Percentiles rank a stretch among this genome's conserved stretches.
Evolutionary conservation across 2,113 vertebrate genomes (phyloP).

Genomic region (Hemibagrus wyckioides): DNA sequence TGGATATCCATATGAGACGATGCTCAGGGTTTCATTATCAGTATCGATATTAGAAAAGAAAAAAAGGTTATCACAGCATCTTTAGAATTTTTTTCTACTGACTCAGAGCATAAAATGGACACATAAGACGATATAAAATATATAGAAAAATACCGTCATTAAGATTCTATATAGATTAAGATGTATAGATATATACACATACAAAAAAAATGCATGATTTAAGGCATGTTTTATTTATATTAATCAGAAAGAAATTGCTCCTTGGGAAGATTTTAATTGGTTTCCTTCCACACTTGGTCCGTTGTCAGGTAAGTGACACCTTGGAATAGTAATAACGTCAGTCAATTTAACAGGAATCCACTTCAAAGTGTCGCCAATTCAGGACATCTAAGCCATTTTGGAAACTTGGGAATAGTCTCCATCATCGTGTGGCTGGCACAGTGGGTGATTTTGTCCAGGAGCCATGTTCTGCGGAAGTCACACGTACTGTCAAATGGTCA

Average conservation of each 20-base stretch:
- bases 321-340: conserved; percentile 49
- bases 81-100: neutral
- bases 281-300: neutral
- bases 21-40: neutral
- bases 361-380: conserved; percentile 47
- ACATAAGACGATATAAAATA: neutral
- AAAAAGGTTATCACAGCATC: neutral
- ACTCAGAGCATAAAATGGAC: neutral
- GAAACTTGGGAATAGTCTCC: conserved; percentile 51
- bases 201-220: conserved; percentile 7
- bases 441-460: conserved; percentile 51
- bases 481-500: conserved; percentile 55
- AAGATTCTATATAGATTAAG: neutral
- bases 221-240: neutral
- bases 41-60: neutral
- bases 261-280: conserved; percentile 17
- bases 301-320: conserved; percentile 25
- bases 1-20: neutral
- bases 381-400: conserved; percentile 45
- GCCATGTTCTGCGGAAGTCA: conserved; percentile 51
- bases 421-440: conserved; percentile 47
- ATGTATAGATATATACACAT: conserved; percentile 24
- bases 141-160: neutral
- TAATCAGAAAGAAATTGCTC: neutral
- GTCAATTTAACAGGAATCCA: conserved; percentile 51